Conservation (phyloP, 1,140 invertebrate species). For the Drosophila asahinai region DNA sequence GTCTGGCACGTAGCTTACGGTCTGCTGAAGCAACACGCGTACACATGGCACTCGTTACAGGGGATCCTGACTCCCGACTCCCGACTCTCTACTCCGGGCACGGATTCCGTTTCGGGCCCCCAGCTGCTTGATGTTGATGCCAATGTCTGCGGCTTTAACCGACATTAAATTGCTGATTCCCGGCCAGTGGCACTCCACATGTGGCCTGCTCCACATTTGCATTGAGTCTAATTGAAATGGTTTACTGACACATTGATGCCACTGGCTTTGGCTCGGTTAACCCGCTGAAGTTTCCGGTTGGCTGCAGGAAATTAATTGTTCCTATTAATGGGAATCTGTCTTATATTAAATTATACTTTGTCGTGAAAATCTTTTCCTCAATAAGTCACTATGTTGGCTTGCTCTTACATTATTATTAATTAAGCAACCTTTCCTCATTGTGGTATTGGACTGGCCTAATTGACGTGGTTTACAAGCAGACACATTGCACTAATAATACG, state of each 20-base stretch:
- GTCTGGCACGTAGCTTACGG: slow-evolving; percentile 65
- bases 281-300: not conserved
- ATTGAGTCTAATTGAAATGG: slow-evolving; percentile 50
- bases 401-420: not conserved
- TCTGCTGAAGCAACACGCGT: slow-evolving; percentile 65
- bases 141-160: slow-evolving; percentile 45
- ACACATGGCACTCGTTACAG: slow-evolving; percentile 51
- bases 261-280: slow-evolving; percentile 14
- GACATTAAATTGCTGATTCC: slow-evolving; percentile 59
- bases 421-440: not conserved
- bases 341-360: not conserved
- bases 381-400: not conserved
- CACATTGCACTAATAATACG: not conserved
- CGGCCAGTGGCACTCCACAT: slow-evolving; percentile 28
- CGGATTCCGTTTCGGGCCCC: slow-evolving; percentile 16
- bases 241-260: slow-evolving; percentile 25
- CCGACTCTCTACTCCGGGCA: not conserved
- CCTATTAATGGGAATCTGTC: no score
- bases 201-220: slow-evolving; percentile 49
- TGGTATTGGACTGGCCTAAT: slow-evolving; percentile 2
- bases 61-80: slow-evolving; percentile 1
- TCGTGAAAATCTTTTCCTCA: not conserved
- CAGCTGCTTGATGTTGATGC: slow-evolving; percentile 30
- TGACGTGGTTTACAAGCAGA: not conserved
- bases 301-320: slow-evolving; percentile 1